Percentiles rank a stretch among this genome's conserved stretches.
These are phyloP conservation scores for Brachionus plicatilis DNA, from an alignment of 1,140 invertebrate genomes.

Conservation along the genomic window DNA sequence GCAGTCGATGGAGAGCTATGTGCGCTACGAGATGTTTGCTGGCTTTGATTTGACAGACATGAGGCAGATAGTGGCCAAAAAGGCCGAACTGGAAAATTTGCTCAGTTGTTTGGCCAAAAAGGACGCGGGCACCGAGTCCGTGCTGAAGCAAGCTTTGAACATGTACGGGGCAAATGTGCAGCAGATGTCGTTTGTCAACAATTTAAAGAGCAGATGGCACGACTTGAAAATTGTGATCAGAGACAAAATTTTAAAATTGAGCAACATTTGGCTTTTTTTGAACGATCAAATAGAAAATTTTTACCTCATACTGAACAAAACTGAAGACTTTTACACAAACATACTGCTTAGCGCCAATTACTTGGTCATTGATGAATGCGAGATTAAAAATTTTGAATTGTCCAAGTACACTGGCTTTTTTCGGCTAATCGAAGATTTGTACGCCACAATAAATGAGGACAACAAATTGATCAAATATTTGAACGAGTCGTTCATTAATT, in stretches of 20 bases:
- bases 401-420: constrained; percentile 4
- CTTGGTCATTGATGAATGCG: background rate
- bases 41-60: background rate
- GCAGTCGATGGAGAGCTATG: background rate
- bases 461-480: constrained; percentile 32
- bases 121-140: background rate
- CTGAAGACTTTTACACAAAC: constrained; percentile 25
- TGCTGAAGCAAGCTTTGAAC: background rate
- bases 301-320: background rate
- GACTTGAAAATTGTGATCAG: background rate
- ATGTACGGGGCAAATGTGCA: background rate
- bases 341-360: background rate
- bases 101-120: background rate
- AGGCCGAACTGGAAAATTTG: background rate
- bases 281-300: constrained; percentile 40
- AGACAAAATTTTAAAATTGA: constrained; percentile 9
- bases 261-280: constrained; percentile 19
- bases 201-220: background rate
- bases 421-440: background rate
- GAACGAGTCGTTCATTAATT: constrained; percentile 31
- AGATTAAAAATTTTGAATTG: background rate
- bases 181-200: background rate
- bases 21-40: background rate
- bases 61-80: background rate
- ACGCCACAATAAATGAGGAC: constrained; percentile 34